Base-by-base conservation (phyloP, 2,888 invertebrate genomes). In the Lycia hirtaria region DNA sequence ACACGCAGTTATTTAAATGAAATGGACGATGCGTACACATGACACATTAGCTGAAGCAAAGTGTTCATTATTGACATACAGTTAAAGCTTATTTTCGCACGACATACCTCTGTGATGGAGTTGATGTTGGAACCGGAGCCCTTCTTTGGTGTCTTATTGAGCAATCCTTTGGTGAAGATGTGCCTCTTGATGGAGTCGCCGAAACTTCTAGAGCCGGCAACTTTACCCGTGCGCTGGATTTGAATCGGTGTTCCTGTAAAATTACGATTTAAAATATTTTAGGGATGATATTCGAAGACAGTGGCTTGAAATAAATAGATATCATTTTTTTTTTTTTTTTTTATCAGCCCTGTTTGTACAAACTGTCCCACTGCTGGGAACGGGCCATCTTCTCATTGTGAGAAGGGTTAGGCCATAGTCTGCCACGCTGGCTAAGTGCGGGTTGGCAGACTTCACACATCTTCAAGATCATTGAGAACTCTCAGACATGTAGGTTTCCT, bases 161-260 rank as follows among this genome's bases (percentile, higher is more conserved):
- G 78, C 3, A 94, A 80, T 4, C 93, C 94, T 77, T 95, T 96
- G 75, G 96, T 95, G 74, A 97, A 97, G 57, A 97, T 96, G 73
- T 96, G 97, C 71, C 96, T 95, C 81, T 97, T 97, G 65, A 97
- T 96, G 0, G 97, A 97, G 75, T 97, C 96, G 0, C 97, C 96
- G 62, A 97, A 93, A 67, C 96, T 96, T 71, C 94, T 94, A 2
- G 95, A 72, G 85, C 94, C 80, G 73, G 93, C 90, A 83, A 88
- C 85, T 92, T 93, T 83, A 71, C 94, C 83, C 70, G 95, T 87
- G 83, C 95, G 85, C 84, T 93, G 91, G 49, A 95, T 89, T 83
- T 95, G 95, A 71, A 95, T 89, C 4, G 96, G 96, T 0, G 96
- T 96, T 10, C 96, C 94, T 94, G 69, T 9, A 74, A 74, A 50